These are phyloP conservation scores for honey bee (Apis mellifera) DNA, from an alignment of 1,140 invertebrate species.

Conservation along the genomic window Amel_HAv3.1 CM009942.2:11020501-11021000, in stretches of 20 bases:
- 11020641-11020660: conserved; percentile 47
- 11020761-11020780: conserved; percentile 27
- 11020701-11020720: conserved; percentile 39
- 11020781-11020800: conserved; percentile 50
- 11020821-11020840: conserved; percentile 36
- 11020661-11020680: conserved; percentile 48
- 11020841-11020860: background rate
- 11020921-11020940: conserved; percentile 5
- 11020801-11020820: conserved; percentile 29
- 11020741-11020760: background rate
- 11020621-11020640: conserved; percentile 41
- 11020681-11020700: conserved; percentile 31
- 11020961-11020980: too few relatives aligned
- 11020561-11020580: conserved; percentile 62
- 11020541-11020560: conserved; percentile 74
- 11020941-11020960: background rate
- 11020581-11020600: conserved; percentile 62
- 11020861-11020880: conserved; percentile 20
- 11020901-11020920: background rate
- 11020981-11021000: too few relatives aligned
- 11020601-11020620: conserved; percentile 68
- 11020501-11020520: conserved; percentile 45
- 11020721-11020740: conserved; percentile 41
- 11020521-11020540: conserved; percentile 63
- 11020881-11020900: background rate